Percentiles rank a stretch among this genome's conserved stretches.
phyloP scores from a whole-genome alignment of 1,140 invertebrate species.

The Medauroidea extradentata region DNA sequence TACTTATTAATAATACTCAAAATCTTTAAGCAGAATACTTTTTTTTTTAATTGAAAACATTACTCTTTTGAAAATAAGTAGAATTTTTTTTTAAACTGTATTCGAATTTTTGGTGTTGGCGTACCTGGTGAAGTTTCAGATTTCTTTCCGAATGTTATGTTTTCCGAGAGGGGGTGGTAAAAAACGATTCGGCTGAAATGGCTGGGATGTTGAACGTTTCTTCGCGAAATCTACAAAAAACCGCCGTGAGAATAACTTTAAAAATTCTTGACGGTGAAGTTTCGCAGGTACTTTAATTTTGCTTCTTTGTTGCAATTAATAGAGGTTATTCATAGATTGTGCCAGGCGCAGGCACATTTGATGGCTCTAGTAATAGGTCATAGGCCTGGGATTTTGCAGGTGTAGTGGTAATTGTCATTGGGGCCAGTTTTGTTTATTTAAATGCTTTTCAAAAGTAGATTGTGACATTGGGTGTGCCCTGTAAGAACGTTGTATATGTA shows the following conservation, averaged over 20 bases:
- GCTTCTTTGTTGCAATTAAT: conserved; percentile 2
- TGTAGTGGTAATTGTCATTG: too few species aligned
- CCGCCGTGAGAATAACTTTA: conserved; percentile 31
- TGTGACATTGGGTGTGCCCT: too few species aligned
- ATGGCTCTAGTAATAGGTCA: not conserved
- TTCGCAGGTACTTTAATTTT: conserved; percentile 32
- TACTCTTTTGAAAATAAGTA: too few species aligned
- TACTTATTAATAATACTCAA: too few species aligned
- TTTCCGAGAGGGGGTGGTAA: not conserved
- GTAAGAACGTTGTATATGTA: too few species aligned
- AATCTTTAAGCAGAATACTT: too few species aligned
- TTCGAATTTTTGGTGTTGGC: not conserved
- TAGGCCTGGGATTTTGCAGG: not conserved
- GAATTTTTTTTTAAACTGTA: not conserved
- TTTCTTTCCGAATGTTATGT: not conserved
- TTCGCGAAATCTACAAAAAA: conserved; percentile 32
- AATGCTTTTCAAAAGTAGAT: too few species aligned
- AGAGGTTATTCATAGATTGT: not conserved
- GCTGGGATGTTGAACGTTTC: conserved; percentile 37
- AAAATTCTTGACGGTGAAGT: conserved; percentile 34
- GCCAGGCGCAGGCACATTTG: not conserved
- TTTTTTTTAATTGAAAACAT: too few species aligned
- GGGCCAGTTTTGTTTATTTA: too few species aligned
- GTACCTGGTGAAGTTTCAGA: not conserved
- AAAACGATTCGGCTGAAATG: conserved; percentile 20